These are phyloP conservation scores for Ophion ellenae DNA, from an alignment of 2,888 invertebrate species.

Conservation along the genomic window DNA sequence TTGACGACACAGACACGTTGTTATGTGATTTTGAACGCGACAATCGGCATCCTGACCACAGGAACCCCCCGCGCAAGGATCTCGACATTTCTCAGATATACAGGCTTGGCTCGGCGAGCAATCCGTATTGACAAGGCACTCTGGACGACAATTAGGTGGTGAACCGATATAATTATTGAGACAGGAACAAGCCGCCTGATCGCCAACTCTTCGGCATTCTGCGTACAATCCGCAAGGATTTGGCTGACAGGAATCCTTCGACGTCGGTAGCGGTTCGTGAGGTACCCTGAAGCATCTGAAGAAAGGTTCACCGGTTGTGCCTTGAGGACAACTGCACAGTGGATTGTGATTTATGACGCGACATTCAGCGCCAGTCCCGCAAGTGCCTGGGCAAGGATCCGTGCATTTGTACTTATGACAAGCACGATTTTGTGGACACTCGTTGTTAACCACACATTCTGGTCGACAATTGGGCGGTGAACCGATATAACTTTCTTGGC, in stretches of 20 bases:
- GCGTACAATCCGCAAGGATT: constrained; percentile 90
- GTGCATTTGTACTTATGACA: constrained; percentile 93
- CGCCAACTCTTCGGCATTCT: constrained; percentile 87
- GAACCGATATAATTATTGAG: constrained; percentile 87
- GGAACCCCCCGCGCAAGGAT: constrained; percentile 90
- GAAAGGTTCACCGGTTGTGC: constrained; percentile 92
- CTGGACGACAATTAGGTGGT: constrained; percentile 89
- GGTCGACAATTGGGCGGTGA: constrained; percentile 92
- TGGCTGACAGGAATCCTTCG: constrained; percentile 88
- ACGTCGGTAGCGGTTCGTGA: constrained; percentile 75
- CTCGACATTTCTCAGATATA: constrained; percentile 89
- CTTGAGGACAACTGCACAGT: constrained; percentile 90
- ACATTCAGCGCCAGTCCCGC: constrained; percentile 91
- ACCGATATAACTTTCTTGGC: constrained; percentile 89
- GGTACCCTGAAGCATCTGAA: constrained; percentile 86
- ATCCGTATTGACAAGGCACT: constrained; percentile 87
- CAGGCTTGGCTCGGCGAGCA: constrained; percentile 88
- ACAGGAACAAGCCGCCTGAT: constrained; percentile 88
- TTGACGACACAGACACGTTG: constrained; percentile 87
- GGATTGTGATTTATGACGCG: constrained; percentile 93
- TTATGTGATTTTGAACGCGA: constrained; percentile 89
- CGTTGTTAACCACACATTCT: constrained; percentile 92
- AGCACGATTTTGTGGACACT: constrained; percentile 91
- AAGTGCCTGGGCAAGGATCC: constrained; percentile 93
- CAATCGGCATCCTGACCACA: constrained; percentile 90